Conservation (phyloP, 2,113 vertebrate species). For the Malurus elegans region DNA sequence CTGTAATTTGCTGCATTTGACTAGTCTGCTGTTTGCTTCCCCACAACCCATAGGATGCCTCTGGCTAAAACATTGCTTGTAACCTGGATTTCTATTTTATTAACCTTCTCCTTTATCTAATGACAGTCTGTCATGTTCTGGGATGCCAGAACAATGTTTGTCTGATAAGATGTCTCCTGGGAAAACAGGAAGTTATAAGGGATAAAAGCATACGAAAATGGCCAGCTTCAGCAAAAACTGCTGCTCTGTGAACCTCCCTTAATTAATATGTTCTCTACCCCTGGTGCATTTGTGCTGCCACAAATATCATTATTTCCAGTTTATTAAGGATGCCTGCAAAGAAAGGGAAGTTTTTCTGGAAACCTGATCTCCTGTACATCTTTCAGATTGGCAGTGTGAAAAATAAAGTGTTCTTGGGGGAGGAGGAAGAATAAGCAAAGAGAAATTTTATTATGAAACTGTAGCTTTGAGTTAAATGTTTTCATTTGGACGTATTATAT, state of each 20-base stretch:
- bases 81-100: conserved; percentile 63
- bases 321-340: neutral
- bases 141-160: conserved; percentile 50
- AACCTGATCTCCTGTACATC: neutral
- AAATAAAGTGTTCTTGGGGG: neutral
- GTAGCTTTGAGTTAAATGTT: neutral
- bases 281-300: neutral
- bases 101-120: conserved; percentile 70
- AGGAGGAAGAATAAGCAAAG: neutral
- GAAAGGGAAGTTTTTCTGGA: neutral
- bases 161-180: conserved; percentile 49
- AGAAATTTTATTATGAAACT: neutral
- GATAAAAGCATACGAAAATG: conserved; percentile 36
- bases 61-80: conserved; percentile 48
- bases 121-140: conserved; percentile 65
- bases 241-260: neutral
- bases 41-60: conserved; percentile 23
- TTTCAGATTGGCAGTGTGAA: neutral
- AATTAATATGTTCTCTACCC: neutral
- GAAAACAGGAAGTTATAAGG: conserved; percentile 44
- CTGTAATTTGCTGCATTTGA: conserved; percentile 16
- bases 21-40: conserved; percentile 17
- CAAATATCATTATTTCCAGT: conserved; percentile 14
- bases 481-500: neutral
- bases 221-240: conserved; percentile 36